A percentile compares a stretch with the other conserved stretches of the same genome.
Evolutionary conservation across 2,113 vertebrate genomes (phyloP).

Genomic region (Stomatorhinus ivindoensis): DNA sequence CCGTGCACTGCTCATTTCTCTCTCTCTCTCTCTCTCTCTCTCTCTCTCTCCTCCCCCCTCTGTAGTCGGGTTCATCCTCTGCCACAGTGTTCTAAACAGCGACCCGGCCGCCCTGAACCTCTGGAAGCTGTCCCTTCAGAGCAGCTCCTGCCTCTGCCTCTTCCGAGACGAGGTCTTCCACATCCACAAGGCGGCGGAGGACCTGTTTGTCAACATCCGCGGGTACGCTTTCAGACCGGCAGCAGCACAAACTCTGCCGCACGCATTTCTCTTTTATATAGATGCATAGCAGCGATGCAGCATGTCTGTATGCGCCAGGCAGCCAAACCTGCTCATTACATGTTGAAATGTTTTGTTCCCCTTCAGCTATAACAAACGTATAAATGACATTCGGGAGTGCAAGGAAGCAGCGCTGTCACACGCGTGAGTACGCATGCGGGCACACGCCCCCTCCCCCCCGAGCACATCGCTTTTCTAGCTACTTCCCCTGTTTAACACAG

Average conservation of each 20-base stretch:
- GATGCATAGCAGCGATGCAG: not conserved
- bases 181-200: slow-evolving; percentile 95
- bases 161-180: slow-evolving; percentile 97
- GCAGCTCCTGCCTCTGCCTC: slow-evolving; percentile 92
- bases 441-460: not conserved
- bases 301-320: not conserved
- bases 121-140: slow-evolving; percentile 96
- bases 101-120: slow-evolving; percentile 84
- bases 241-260: not conserved
- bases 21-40: not conserved
- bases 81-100: slow-evolving; percentile 85
- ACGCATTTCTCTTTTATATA: not conserved
- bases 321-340: not conserved
- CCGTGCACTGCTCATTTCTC: not conserved
- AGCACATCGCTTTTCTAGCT: not conserved
- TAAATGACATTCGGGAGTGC: slow-evolving; percentile 96
- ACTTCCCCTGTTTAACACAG: no score
- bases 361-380: slow-evolving; percentile 93
- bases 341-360: slow-evolving; percentile 24
- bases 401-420: slow-evolving; percentile 94
- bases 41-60: slow-evolving; percentile 14
- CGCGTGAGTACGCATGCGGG: slow-evolving; percentile 71
- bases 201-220: slow-evolving; percentile 94
- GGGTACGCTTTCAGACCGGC: slow-evolving; percentile 58
- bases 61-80: slow-evolving; percentile 93